Evolutionary conservation across 53 echinoderm and acorn worm species (phyloP).

Genomic region (Astropecten irregularis): DNA sequence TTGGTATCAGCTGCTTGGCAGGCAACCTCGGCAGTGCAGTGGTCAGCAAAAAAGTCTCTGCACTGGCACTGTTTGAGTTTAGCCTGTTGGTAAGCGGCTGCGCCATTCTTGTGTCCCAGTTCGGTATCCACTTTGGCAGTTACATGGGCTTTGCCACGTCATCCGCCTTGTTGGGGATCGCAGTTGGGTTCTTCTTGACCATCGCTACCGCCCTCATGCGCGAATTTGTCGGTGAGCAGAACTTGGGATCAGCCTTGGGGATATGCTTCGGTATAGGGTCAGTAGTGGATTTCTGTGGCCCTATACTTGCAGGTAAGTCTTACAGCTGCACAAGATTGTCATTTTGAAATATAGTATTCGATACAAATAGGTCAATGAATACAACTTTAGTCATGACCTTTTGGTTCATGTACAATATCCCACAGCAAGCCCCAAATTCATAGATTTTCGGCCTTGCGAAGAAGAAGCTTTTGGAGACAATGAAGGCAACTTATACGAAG

Average conservation of each 20-base stretch:
- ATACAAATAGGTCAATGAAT: too few species aligned
- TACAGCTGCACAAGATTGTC: not conserved
- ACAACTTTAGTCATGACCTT: too few species aligned
- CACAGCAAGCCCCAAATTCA: not conserved
- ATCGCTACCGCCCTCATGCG: not conserved
- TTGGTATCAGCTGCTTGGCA: not conserved
- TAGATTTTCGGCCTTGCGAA: not conserved
- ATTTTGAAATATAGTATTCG: not conserved
- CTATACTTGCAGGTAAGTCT: constrained; percentile 23
- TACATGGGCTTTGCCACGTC: not conserved
- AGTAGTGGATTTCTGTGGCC: not conserved
- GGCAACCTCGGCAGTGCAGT: not conserved
- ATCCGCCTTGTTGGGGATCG: not conserved
- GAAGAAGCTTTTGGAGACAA: not conserved
- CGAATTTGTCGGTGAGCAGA: not conserved
- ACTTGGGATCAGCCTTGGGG: constrained; percentile 14
- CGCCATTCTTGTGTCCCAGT: not conserved
- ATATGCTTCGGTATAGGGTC: not conserved
- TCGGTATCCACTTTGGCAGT: too few species aligned
- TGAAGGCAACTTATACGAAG: too few species aligned
- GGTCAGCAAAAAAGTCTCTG: not conserved
- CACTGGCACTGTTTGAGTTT: not conserved
- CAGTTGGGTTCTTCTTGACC: not conserved
- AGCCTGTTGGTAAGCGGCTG: not conserved
- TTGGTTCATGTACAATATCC: too few species aligned